Conservation (phyloP, 2,888 invertebrate species). For the Theodoxus fluviatilis region DNA sequence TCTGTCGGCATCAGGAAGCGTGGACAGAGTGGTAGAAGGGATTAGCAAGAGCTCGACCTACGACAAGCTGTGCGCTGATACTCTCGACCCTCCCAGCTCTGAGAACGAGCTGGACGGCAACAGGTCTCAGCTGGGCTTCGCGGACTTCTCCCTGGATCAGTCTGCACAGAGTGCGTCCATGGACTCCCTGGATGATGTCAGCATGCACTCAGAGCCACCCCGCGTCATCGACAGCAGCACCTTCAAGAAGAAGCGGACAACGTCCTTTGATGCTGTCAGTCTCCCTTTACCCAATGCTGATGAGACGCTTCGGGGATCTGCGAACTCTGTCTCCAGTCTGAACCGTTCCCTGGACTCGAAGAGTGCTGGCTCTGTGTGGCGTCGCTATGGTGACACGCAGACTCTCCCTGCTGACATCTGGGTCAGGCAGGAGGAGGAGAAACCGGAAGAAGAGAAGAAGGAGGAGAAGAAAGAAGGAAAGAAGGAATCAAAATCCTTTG, state of each 20-base stretch:
- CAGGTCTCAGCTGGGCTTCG: not conserved
- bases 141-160: conserved; percentile 6
- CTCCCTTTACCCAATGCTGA: conserved; percentile 54
- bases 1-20: conserved; percentile 32
- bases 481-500: conserved; percentile 27
- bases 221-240: conserved; percentile 41
- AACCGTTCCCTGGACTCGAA: conserved; percentile 25
- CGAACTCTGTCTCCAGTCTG: conserved; percentile 28
- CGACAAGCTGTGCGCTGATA: conserved; percentile 56
- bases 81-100: not conserved
- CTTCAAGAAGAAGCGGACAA: conserved; percentile 48
- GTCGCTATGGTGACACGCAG: conserved; percentile 7
- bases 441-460: conserved; percentile 19
- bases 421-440: conserved; percentile 27
- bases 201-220: not conserved
- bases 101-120: not conserved
- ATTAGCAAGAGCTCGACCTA: conserved; percentile 63
- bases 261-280: conserved; percentile 36
- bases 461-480: conserved; percentile 23
- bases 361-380: conserved; percentile 11
- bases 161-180: conserved; percentile 21
- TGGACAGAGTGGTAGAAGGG: conserved; percentile 32
- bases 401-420: conserved; percentile 19
- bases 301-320: conserved; percentile 48
- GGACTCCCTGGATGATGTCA: conserved; percentile 28